A percentile compares a stretch with the other conserved stretches of the same genome.
phyloP scores from a whole-genome alignment of 2,113 vertebrate species.

The Dermatemys mawii region DNA sequence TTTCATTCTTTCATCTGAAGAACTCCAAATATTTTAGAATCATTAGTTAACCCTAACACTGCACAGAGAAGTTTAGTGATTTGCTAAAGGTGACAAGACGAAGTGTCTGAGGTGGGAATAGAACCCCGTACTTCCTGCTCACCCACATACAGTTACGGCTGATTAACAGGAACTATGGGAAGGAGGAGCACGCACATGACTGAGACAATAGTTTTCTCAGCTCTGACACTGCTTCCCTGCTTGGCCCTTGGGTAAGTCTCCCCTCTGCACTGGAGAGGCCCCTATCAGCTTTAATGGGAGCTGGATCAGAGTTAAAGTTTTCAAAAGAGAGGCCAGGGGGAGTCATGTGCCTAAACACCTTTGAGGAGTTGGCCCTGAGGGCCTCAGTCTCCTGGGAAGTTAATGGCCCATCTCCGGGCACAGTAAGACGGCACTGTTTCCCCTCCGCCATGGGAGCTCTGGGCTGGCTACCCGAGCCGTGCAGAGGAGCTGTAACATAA shows the following conservation, averaged over 20 bases:
- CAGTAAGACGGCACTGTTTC: neutral
- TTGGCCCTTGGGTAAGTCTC: neutral
- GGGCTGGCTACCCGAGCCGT: neutral
- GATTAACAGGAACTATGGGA: neutral
- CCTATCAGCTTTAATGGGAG: neutral
- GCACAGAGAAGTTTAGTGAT: neutral
- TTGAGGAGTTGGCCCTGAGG: too few species aligned
- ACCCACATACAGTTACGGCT: neutral
- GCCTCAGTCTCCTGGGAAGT: neutral
- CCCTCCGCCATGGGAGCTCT: neutral
- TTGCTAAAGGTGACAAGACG: neutral
- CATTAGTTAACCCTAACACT: neutral
- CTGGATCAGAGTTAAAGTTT: neutral
- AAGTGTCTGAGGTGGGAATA: neutral
- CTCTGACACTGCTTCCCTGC: neutral
- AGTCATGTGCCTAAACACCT: neutral
- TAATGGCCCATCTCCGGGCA: accelerated
- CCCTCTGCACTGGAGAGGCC: too few species aligned
- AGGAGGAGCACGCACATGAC: neutral
- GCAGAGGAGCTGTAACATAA: accelerated
- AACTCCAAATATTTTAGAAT: neutral
- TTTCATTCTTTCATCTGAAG: neutral
- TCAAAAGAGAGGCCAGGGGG: neutral
- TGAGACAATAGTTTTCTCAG: neutral
- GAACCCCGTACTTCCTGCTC: neutral